These are phyloP conservation scores for Phyllotreta striolata DNA, from an alignment of 2,888 invertebrate species.

Conservation along the genomic window DNA sequence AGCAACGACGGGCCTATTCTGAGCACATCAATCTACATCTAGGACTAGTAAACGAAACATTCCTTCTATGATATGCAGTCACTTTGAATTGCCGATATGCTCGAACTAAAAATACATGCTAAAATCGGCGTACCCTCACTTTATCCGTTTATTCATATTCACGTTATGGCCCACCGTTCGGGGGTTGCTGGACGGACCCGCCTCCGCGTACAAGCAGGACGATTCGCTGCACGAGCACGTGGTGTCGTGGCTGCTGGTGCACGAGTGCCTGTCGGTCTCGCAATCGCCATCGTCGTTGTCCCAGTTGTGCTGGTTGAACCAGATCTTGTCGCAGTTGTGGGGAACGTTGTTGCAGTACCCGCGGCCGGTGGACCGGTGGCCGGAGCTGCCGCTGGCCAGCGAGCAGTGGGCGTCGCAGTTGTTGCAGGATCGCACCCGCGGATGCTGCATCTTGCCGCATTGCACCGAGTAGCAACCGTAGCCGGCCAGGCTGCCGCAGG, in stretches of 20 bases:
- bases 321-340: slow-evolving; percentile 58
- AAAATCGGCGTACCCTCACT: slow-evolving; percentile 37
- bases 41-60: slow-evolving; percentile 47
- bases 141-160: slow-evolving; percentile 48
- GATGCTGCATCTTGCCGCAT: slow-evolving; percentile 50
- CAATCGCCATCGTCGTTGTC: slow-evolving; percentile 60
- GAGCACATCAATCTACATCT: slow-evolving; percentile 46
- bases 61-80: slow-evolving; percentile 32
- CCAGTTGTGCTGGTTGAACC: slow-evolving; percentile 56
- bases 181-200: slow-evolving; percentile 58
- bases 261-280: slow-evolving; percentile 63
- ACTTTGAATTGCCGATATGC: slow-evolving; percentile 38
- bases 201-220: slow-evolving; percentile 70
- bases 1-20: background rate
- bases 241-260: slow-evolving; percentile 65
- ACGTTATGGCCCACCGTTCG: slow-evolving; percentile 51
- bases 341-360: slow-evolving; percentile 52
- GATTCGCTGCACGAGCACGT: slow-evolving; percentile 71
- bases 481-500: slow-evolving; percentile 55
- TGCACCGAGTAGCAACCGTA: slow-evolving; percentile 60
- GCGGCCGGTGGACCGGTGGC: slow-evolving; percentile 53
- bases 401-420: slow-evolving; percentile 59
- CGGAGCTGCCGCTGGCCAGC: slow-evolving; percentile 58
- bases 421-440: slow-evolving; percentile 56
- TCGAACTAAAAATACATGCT: slow-evolving; percentile 35